Evolutionary conservation across 2,888 invertebrate species (phyloP).

Genomic region (Synanthedon myopaeformis): DNA sequence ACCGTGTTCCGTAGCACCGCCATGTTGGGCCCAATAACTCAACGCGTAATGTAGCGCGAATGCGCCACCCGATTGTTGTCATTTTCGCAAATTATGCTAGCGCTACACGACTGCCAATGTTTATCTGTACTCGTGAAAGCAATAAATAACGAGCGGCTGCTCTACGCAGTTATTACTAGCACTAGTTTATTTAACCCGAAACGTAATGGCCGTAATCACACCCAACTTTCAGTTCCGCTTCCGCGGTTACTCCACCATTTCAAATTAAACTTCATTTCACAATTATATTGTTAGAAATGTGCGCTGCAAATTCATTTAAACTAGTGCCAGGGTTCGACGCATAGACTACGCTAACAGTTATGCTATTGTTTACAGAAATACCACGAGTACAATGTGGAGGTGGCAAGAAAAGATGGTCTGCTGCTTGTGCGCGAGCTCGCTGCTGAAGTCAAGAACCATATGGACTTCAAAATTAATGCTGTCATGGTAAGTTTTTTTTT

Average conservation of each 20-base stretch:
- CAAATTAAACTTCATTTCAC: constrained; percentile 1
- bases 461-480: constrained; percentile 92
- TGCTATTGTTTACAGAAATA: constrained; percentile 74
- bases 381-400: constrained; percentile 80
- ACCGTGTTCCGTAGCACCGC: constrained; percentile 13
- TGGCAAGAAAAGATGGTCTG: constrained; percentile 86
- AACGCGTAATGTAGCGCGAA: constrained; percentile 57
- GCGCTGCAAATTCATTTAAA: too few relatives aligned
- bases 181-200: constrained; percentile 18
- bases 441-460: constrained; percentile 91
- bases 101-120: constrained; percentile 55
- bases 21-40: constrained; percentile 30
- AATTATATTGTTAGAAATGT: too few relatives aligned
- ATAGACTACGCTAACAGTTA: too few relatives aligned
- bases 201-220: constrained; percentile 3
- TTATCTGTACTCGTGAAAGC: constrained; percentile 55
- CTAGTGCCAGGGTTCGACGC: too few relatives aligned
- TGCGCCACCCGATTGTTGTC: constrained; percentile 55
- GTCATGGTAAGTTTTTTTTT: constrained; percentile 79
- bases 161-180: constrained; percentile 40
- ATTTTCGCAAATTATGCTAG: constrained; percentile 63
- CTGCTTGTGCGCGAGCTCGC: constrained; percentile 89
- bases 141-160: constrained; percentile 46
- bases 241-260: neutral
- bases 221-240: neutral